These are phyloP conservation scores for Silurus asotus DNA, from an alignment of 2,113 vertebrate species.

Conservation along the genomic window DNA sequence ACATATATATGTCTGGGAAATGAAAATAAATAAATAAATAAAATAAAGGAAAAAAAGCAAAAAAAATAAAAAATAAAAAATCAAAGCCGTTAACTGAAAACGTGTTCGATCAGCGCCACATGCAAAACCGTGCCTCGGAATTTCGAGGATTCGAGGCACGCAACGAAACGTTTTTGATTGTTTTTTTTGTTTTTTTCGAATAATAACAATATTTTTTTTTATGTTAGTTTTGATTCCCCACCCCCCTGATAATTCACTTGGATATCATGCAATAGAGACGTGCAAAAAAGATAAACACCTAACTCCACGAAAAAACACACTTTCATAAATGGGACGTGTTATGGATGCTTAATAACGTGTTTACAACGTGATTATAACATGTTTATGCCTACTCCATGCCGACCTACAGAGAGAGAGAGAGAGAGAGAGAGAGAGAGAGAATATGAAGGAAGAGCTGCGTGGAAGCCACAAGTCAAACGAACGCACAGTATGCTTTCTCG, in stretches of 20 bases:
- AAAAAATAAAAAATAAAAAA: constrained; percentile 27
- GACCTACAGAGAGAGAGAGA: constrained; percentile 70
- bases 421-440: constrained; percentile 48
- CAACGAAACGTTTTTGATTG: constrained; percentile 61
- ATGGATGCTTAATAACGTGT: constrained; percentile 71
- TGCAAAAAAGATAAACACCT: constrained; percentile 82
- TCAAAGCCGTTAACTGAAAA: constrained; percentile 29
- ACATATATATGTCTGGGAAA: constrained; percentile 18
- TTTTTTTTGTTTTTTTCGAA: constrained; percentile 57
- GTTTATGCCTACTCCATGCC: constrained; percentile 80
- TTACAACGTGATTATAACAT: constrained; percentile 68
- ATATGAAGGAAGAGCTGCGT: constrained; percentile 79
- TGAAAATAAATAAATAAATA: constrained; percentile 18
- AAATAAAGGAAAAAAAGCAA: constrained; percentile 13
- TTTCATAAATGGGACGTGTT: constrained; percentile 79
- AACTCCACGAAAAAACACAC: constrained; percentile 79
- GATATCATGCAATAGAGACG: constrained; percentile 83
- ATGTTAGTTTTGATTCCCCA: constrained; percentile 53
- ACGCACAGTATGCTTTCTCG: constrained; percentile 76
- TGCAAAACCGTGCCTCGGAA: constrained; percentile 75
- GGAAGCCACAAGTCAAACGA: constrained; percentile 80
- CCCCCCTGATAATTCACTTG: constrained; percentile 72
- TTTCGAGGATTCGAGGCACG: constrained; percentile 61
- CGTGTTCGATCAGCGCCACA: constrained; percentile 73
- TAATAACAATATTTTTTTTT: constrained; percentile 43